Base-by-base conservation (phyloP, 2,113 vertebrate genomes). In the Cololabis saira region DNA sequence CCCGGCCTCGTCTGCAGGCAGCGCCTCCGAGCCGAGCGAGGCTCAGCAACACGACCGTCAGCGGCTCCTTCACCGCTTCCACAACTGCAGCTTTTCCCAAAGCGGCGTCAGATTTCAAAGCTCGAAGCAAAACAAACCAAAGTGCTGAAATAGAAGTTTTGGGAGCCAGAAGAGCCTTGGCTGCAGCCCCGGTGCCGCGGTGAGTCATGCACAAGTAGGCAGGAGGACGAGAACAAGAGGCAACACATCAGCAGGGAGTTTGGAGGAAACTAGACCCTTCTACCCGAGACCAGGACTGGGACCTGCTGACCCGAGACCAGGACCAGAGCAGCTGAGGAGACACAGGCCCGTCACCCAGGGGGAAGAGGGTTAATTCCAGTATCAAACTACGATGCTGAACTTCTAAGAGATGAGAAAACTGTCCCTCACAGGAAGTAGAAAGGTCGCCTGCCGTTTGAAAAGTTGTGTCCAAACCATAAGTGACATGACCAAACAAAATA, bases 91-190 rank as follows among this genome's bases (percentile, higher is more conserved):
- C 8, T 47, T 75, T 61, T 56, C 42, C 57, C 19, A 40, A 67
- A 64, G 21, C 65, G 16, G 52, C 62, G 27, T 83, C 65, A 67
- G 33, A 17, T 79, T 83, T 80, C 69, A 61, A 22, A 75, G 64
- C 59, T 78, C 45, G 71, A 74, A 81, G 54, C 33, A 45, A 71
- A 69, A 81, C 52, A 67, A 61, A 67, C 37, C 43, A 58, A 71
- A 58, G 5, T 68, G 74, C 82, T 85, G 80, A 78, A 81, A 52
- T 16, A 71, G 66, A 62, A 64, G 66, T 52, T 70, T 1, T 16
- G 16, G 47, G 4, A 60, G 63, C 67, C 70, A 73, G 53, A 43
- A 21, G 14, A n/a, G 7, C 53, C 16, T 63, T 80, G 84, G 80
- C 77, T 68, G 66, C 15, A 6, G 74, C 43, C 5, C 16, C 9